phyloP scores from a whole-genome alignment of 2,888 invertebrate genomes.

The Leptothorax acervorum region DNA sequence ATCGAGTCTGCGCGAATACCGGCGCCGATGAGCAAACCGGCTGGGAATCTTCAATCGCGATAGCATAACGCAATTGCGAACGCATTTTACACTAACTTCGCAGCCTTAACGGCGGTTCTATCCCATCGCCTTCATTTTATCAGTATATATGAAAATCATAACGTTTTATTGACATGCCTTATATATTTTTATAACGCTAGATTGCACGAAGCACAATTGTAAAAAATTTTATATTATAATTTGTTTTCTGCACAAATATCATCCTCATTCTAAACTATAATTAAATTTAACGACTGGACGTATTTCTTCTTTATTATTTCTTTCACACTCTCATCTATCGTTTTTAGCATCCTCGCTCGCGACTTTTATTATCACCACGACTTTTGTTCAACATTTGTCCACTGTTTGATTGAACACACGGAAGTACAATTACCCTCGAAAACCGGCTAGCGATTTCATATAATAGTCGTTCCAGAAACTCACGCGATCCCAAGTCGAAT shows the following conservation, averaged over 20 bases:
- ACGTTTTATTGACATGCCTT: neutral
- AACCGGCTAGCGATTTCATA: neutral
- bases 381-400: neutral
- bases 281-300: neutral
- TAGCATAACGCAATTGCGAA: slow-evolving; percentile 18
- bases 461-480: slow-evolving; percentile 21
- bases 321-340: neutral
- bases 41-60: slow-evolving; percentile 50
- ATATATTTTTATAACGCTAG: neutral
- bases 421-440: slow-evolving; percentile 3
- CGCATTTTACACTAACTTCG: slow-evolving; percentile 16
- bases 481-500: slow-evolving; percentile 34
- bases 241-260: neutral
- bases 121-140: neutral
- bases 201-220: neutral
- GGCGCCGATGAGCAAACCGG: slow-evolving; percentile 40
- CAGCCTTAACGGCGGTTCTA: neutral
- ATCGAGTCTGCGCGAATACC: slow-evolving; percentile 30
- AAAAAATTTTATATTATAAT: neutral
- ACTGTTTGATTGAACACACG: neutral
- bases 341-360: neutral
- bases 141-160: neutral
- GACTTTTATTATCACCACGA: neutral
- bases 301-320: neutral
- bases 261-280: neutral